These are phyloP conservation scores for Brotula barbata DNA, from an alignment of 2,797 vertebrate species.

Conservation along the genomic window DNA sequence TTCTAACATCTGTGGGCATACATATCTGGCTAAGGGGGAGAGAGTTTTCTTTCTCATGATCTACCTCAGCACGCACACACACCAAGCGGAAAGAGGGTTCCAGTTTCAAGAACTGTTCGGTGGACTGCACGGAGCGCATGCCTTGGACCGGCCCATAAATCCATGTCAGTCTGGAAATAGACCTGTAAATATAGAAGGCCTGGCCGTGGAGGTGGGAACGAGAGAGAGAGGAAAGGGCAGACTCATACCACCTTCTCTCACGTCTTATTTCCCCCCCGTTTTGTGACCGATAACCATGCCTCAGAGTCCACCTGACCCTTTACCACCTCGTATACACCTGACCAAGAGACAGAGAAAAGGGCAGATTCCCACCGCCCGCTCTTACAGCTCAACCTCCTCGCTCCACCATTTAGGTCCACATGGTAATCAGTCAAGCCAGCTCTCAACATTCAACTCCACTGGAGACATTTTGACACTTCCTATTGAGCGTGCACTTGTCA, in stretches of 20 bases:
- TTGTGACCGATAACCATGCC: slow-evolving; percentile 21
- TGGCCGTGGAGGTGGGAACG: slow-evolving; percentile 49
- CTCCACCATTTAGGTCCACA: background rate
- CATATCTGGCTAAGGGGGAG: slow-evolving; percentile 32
- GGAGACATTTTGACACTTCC: too few relatives aligned
- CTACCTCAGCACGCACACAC: slow-evolving; percentile 21
- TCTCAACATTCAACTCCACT: too few relatives aligned
- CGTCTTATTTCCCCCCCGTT: slow-evolving; percentile 11
- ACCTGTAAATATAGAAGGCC: slow-evolving; percentile 75
- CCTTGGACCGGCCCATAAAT: slow-evolving; percentile 67
- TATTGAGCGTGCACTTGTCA: too few relatives aligned
- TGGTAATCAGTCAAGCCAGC: too few relatives aligned
- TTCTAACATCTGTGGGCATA: slow-evolving; percentile 59
- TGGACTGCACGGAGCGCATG: slow-evolving; percentile 26
- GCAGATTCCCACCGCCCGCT: slow-evolving; percentile 48
- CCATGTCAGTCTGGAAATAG: slow-evolving; percentile 74
- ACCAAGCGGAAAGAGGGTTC: slow-evolving; percentile 37
- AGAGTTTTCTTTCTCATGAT: slow-evolving; percentile 9
- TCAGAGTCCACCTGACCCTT: slow-evolving; percentile 32
- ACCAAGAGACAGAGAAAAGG: slow-evolving; percentile 6
- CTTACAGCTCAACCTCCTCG: background rate
- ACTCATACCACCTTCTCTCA: slow-evolving; percentile 37
- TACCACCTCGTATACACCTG: slow-evolving; percentile 35
- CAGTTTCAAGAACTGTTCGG: slow-evolving; percentile 54
- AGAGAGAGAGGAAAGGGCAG: slow-evolving; percentile 57